Evolutionary conservation across 2,113 vertebrate species (phyloP).

Genomic region (Chunga burmeisteri): DNA sequence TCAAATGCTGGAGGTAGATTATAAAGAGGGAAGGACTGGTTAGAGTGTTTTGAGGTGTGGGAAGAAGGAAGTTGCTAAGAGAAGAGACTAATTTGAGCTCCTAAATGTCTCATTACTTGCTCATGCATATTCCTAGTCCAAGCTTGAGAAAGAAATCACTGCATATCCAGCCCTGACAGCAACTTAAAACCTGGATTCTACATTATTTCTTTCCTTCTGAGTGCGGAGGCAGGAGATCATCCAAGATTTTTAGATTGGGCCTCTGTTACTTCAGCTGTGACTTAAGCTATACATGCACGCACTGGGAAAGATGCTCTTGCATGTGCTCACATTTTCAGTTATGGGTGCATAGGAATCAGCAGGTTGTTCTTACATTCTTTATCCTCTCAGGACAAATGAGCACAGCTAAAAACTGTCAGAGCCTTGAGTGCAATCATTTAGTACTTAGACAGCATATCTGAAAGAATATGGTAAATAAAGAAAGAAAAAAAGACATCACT

Average conservation of each 20-base stretch:
- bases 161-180: background rate
- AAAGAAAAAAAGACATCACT: background rate
- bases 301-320: background rate
- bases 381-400: background rate
- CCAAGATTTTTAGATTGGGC: background rate
- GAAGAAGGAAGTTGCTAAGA: constrained; percentile 61
- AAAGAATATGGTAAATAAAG: background rate
- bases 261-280: background rate
- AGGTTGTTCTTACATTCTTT: background rate
- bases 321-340: background rate
- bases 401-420: background rate
- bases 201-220: background rate
- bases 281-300: background rate
- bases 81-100: constrained; percentile 41
- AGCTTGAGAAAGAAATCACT: constrained; percentile 6
- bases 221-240: background rate
- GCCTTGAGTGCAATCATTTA: background rate
- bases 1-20: constrained; percentile 36
- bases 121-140: constrained; percentile 43
- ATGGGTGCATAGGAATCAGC: background rate
- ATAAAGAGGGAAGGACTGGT: constrained; percentile 18
- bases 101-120: constrained; percentile 49
- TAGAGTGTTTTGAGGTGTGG: constrained; percentile 20
- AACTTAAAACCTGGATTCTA: background rate
- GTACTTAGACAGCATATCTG: background rate